These are phyloP conservation scores for Diplodus sargus DNA, from an alignment of 2,797 vertebrate species.

Conservation along the genomic window DNA sequence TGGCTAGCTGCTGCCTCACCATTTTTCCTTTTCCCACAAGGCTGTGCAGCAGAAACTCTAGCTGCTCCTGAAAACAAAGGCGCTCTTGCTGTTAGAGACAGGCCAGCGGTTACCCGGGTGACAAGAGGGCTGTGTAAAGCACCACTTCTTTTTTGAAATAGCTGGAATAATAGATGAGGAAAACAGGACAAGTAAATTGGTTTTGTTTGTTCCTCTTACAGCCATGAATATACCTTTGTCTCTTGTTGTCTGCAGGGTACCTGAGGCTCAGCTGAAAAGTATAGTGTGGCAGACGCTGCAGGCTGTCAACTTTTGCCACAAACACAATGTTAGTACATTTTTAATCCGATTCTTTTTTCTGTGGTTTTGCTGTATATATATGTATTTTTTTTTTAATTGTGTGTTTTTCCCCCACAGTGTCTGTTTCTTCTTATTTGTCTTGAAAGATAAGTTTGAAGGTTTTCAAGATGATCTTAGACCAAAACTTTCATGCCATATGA, in stretches of 20 bases:
- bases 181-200: constrained; percentile 18
- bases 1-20: constrained; percentile 26
- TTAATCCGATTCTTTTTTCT: background rate
- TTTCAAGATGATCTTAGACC: background rate
- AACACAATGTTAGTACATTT: constrained; percentile 87
- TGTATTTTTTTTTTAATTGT: background rate
- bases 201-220: constrained; percentile 26
- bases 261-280: constrained; percentile 93
- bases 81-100: constrained; percentile 72
- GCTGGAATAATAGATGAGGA: constrained; percentile 39
- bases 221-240: constrained; percentile 36
- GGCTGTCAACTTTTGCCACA: constrained; percentile 98
- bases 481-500: background rate
- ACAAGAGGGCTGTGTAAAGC: constrained; percentile 54
- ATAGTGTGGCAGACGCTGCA: constrained; percentile 97
- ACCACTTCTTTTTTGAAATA: constrained; percentile 47
- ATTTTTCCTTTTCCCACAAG: constrained; percentile 60
- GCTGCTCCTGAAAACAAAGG: constrained; percentile 81
- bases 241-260: constrained; percentile 83
- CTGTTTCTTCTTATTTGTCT: background rate
- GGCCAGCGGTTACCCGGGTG: constrained; percentile 71
- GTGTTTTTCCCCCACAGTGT: background rate
- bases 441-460: background rate
- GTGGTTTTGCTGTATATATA: background rate
- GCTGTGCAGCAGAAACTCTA: constrained; percentile 79